phyloP scores from a whole-genome alignment of 2,888 invertebrate species.

The Diplazon laetatorius region DNA sequence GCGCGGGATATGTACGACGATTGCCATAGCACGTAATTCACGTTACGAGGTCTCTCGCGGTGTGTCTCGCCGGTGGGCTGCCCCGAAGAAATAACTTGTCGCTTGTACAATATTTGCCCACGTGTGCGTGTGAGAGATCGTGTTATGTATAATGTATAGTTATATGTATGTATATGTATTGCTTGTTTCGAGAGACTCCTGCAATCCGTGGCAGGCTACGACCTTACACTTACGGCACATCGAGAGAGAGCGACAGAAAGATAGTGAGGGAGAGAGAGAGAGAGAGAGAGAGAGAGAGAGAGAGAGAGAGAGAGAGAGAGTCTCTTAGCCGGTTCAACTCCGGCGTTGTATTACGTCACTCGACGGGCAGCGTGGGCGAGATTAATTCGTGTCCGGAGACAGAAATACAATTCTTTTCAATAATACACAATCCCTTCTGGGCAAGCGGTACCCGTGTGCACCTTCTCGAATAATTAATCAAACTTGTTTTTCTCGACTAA shows the following conservation, averaged over 20 bases:
- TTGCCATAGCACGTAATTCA: slow-evolving; percentile 52
- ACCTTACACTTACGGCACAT: slow-evolving; percentile 48
- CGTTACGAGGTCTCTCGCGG: slow-evolving; percentile 50
- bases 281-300: neutral
- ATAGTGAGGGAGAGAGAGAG: slow-evolving; percentile 15
- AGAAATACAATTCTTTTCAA: slow-evolving; percentile 60
- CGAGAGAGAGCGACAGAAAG: neutral
- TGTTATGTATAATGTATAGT: too few relatives aligned
- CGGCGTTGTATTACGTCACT: slow-evolving; percentile 55
- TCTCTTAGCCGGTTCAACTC: slow-evolving; percentile 24
- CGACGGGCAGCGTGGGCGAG: slow-evolving; percentile 51
- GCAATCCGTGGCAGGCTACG: slow-evolving; percentile 21
- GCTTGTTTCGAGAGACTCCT: slow-evolving; percentile 43
- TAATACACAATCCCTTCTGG: slow-evolving; percentile 26
- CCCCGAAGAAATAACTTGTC: slow-evolving; percentile 49
- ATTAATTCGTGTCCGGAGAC: slow-evolving; percentile 58
- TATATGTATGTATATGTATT: too few relatives aligned
- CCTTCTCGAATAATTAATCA: slow-evolving; percentile 6
- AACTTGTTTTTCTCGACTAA: neutral
- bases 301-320: slow-evolving; percentile 23
- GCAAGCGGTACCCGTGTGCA: neutral
- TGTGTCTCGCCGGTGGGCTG: slow-evolving; percentile 26
- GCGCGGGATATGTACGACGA: slow-evolving; percentile 25
- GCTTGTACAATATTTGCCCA: slow-evolving; percentile 1
- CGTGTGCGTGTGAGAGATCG: slow-evolving; percentile 8